A percentile compares a stretch with the other conserved stretches of the same genome.
phyloP scores from a whole-genome alignment of 2,797 vertebrate species.

The Danio albolineatus region DNA sequence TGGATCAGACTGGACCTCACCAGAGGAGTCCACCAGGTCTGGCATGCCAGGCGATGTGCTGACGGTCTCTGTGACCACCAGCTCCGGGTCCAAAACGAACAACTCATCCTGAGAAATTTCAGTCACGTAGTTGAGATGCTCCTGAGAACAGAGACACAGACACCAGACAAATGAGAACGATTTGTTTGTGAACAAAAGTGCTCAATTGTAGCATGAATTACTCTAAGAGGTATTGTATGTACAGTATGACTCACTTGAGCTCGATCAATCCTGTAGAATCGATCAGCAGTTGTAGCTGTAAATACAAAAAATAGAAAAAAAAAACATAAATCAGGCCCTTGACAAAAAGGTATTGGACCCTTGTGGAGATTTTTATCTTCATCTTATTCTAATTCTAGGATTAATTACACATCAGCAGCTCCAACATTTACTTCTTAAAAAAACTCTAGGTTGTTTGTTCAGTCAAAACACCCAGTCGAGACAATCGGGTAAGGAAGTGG shows the following conservation, averaged over 20 bases:
- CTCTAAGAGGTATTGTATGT: neutral
- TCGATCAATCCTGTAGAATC: conserved; percentile 90
- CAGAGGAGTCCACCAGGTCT: conserved; percentile 79
- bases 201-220: neutral
- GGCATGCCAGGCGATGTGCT: conserved; percentile 86
- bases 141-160: conserved; percentile 70
- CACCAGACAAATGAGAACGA: neutral
- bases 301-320: conserved; percentile 36
- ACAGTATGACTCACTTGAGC: conserved; percentile 85
- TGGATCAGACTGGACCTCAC: conserved; percentile 76
- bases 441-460: neutral
- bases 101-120: conserved; percentile 95
- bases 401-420: neutral
- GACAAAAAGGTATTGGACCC: neutral
- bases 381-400: neutral
- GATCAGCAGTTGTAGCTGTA: conserved; percentile 87
- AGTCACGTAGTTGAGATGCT: conserved; percentile 89
- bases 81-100: conserved; percentile 93
- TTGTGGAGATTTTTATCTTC: neutral
- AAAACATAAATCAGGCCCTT: conserved; percentile 34
- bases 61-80: conserved; percentile 85
- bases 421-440: neutral
- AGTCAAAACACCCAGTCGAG: neutral
- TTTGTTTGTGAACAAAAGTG: neutral
- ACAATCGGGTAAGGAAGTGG: neutral